Conservation (phyloP, 2,113 vertebrate species). For the Candoia aspera region DNA sequence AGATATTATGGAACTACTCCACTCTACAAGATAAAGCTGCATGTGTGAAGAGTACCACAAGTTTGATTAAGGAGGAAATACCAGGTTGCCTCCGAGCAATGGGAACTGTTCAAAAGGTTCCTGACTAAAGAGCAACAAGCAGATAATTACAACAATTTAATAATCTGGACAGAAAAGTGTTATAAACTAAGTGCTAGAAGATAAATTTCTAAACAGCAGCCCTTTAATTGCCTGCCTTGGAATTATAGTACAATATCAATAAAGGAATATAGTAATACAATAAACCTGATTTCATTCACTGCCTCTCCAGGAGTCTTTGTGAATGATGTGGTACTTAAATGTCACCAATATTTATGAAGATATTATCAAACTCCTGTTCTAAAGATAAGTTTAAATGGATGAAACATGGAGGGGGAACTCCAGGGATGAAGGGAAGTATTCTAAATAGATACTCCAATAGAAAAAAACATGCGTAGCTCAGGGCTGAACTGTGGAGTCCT, state of each 20-base stretch:
- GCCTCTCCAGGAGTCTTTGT: not conserved
- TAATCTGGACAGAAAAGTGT: not conserved
- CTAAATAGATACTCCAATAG: not conserved
- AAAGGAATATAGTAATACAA: slow-evolving; percentile 10
- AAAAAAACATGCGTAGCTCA: not conserved
- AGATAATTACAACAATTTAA: not conserved
- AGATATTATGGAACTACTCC: no score
- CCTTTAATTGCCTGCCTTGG: not conserved
- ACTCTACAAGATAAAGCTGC: not conserved
- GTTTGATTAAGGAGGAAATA: no score
- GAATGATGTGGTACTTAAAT: not conserved
- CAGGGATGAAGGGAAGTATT: not conserved
- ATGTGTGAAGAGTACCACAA: not conserved
- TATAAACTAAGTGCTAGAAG: not conserved
- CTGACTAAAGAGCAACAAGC: not conserved
- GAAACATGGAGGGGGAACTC: not conserved
- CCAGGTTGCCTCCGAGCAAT: not conserved
- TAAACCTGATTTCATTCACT: not conserved
- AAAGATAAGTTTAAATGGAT: not conserved
- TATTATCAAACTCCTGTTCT: not conserved
- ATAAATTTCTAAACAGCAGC: not conserved
- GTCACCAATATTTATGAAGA: not conserved
- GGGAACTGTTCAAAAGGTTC: not conserved
- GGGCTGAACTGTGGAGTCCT: not conserved
- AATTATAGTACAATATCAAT: not conserved